Evolutionary conservation across 2,797 vertebrate species (phyloP).

Genomic region (Cossypha heuglini): DNA sequence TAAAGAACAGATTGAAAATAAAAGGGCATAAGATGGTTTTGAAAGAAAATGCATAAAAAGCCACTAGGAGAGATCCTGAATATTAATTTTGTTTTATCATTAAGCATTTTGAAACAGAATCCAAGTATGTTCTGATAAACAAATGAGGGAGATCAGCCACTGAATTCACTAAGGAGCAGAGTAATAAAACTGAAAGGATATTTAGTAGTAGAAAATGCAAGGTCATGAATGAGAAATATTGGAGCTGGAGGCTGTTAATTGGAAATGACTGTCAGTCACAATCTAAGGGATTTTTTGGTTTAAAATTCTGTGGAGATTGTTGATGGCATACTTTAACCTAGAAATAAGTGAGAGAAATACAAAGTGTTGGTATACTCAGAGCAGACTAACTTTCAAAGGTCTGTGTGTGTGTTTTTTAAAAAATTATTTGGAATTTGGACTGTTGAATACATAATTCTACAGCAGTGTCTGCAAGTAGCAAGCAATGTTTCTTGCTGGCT

Average conservation of each 20-base stretch:
- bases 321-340: not conserved
- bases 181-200: not conserved
- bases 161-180: not conserved
- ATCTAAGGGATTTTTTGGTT: not conserved
- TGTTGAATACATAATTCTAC: not conserved
- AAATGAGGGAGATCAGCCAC: not conserved
- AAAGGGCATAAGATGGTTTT: not conserved
- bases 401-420: not conserved
- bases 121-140: not conserved
- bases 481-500: not conserved
- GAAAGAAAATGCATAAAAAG: not conserved
- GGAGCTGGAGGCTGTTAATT: not conserved
- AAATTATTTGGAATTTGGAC: not conserved
- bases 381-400: not conserved
- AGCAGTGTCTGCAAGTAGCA: not conserved
- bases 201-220: not conserved
- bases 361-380: not conserved
- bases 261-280: constrained; percentile 16
- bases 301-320: not conserved
- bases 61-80: not conserved
- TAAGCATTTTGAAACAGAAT: not conserved
- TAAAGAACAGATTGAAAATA: not conserved
- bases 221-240: not conserved
- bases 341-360: not conserved
- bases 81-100: not conserved